Evolutionary conservation across 2,113 vertebrate species (phyloP).

Genomic region (Odocoileus virginianus): DNA sequence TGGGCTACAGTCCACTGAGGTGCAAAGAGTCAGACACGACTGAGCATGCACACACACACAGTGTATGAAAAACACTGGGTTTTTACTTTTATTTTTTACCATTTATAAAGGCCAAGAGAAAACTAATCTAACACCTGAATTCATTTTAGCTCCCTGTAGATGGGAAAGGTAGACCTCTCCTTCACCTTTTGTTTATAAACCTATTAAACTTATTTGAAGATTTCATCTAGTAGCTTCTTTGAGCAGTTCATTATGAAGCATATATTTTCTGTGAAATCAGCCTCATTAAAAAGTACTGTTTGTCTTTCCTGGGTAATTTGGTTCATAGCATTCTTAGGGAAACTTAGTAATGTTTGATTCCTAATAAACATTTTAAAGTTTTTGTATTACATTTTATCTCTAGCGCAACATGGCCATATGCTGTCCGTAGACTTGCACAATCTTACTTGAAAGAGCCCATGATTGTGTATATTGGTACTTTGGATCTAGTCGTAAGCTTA

Average conservation of each 20-base stretch:
- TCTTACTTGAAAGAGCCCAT: constrained; percentile 95
- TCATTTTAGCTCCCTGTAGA: neutral
- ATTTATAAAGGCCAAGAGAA: neutral
- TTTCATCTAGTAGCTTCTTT: neutral
- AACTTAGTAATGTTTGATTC: neutral
- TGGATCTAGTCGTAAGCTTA: constrained; percentile 92
- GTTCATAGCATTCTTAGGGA: neutral
- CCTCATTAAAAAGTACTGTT: neutral
- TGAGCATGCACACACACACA: neutral
- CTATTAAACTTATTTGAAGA: neutral
- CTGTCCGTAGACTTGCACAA: constrained; percentile 90
- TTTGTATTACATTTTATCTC: constrained; percentile 17
- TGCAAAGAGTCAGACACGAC: neutral
- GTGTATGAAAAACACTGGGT: neutral
- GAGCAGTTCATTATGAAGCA: neutral
- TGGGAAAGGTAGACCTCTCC: neutral
- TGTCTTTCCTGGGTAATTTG: neutral
- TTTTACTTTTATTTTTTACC: neutral
- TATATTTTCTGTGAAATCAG: neutral
- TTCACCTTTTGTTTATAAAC: neutral
- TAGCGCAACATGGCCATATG: constrained; percentile 95
- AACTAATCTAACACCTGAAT: neutral
- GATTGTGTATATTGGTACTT: constrained; percentile 96
- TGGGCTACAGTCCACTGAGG: neutral
- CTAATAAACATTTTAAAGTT: neutral